Percentiles rank a stretch among this genome's conserved stretches.
Evolutionary conservation across 2,797 vertebrate genomes (phyloP).

Genomic region (Corythornis leucogaster): DNA sequence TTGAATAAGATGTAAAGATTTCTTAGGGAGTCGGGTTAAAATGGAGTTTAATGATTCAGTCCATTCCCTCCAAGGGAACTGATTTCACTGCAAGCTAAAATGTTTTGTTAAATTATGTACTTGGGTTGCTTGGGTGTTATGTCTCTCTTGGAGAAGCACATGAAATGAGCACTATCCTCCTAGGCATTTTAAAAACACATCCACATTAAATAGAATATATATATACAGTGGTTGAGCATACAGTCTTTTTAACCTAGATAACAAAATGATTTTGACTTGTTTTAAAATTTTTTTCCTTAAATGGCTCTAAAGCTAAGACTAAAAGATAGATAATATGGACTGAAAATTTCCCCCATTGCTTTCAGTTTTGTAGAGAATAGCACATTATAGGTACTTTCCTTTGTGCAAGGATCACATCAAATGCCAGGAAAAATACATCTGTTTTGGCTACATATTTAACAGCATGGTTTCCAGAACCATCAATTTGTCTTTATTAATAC

Average conservation of each 20-base stretch:
- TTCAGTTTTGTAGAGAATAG: slow-evolving; percentile 45
- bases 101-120: slow-evolving; percentile 70
- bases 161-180: slow-evolving; percentile 69
- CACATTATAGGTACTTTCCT: slow-evolving; percentile 65
- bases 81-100: slow-evolving; percentile 69
- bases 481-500: slow-evolving; percentile 63
- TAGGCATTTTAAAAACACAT: slow-evolving; percentile 68
- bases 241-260: slow-evolving; percentile 59
- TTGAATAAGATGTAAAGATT: slow-evolving; percentile 22
- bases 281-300: slow-evolving; percentile 72
- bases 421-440: slow-evolving; percentile 50
- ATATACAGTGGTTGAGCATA: slow-evolving; percentile 40
- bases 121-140: slow-evolving; percentile 64
- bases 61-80: slow-evolving; percentile 47
- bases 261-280: slow-evolving; percentile 74
- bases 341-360: slow-evolving; percentile 58
- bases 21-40: slow-evolving; percentile 48
- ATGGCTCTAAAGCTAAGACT: slow-evolving; percentile 67
- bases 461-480: slow-evolving; percentile 50
- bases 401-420: slow-evolving; percentile 67
- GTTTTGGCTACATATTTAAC: slow-evolving; percentile 55
- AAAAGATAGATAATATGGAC: slow-evolving; percentile 66
- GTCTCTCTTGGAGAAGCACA: slow-evolving; percentile 63
- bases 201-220: slow-evolving; percentile 67
- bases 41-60: slow-evolving; percentile 59